Base-by-base conservation (phyloP, 64 coral and sea anemone species). In the Stichodactyla helianthus region DNA sequence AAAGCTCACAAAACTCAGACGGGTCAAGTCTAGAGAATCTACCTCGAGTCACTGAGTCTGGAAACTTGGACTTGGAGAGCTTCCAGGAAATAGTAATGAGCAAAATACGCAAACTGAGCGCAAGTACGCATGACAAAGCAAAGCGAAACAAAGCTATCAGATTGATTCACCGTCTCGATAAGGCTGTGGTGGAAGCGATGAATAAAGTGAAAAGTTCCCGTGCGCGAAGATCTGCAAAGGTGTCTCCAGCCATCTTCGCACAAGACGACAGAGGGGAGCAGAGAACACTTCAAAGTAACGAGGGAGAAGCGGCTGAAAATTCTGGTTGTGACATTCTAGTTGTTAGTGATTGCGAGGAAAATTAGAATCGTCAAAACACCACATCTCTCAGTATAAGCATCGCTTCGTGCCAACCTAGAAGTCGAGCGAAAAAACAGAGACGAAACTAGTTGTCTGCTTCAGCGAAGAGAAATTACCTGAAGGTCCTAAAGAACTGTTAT, bases 51-150 rank as follows among this genome's bases (percentile, higher is more conserved):
- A 81, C 50, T 0, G 17, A 52, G 78, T 81, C 78, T 12, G 78
- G 78, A 51, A 81, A 81, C 78, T 81, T 81, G 78, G 78, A 81
- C 78, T 28, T 81, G 35, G 78, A 81, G 14, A 54, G 50, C 7
- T 81, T 81, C 50, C 52, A 51, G 26, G 52, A 81, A 22, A 54
- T 20, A 3, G 78, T 81, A 2, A 52, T 52, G 50, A 54, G 52
- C 52, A 81, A 81, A 51, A 52, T 81, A 7, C n/a, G 78, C n/a
- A 81, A 31, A 81, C n/a, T 81, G 17, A 52, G 50, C 50, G 50
- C 50, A 12, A 51, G 78, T 52, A 51, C 52, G 20, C 35, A 74
- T 26, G 68, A 74, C 68, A 74, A 74, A 5, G 5, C 78, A 5
- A 81, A 81, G 20, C n/a, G 52, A 11, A 28, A 53, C 50, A 81